Percentiles rank a stretch among this genome's conserved stretches.
Evolutionary conservation across 2,797 vertebrate species (phyloP).

Genomic region (Rhinogobio ventralis): DNA sequence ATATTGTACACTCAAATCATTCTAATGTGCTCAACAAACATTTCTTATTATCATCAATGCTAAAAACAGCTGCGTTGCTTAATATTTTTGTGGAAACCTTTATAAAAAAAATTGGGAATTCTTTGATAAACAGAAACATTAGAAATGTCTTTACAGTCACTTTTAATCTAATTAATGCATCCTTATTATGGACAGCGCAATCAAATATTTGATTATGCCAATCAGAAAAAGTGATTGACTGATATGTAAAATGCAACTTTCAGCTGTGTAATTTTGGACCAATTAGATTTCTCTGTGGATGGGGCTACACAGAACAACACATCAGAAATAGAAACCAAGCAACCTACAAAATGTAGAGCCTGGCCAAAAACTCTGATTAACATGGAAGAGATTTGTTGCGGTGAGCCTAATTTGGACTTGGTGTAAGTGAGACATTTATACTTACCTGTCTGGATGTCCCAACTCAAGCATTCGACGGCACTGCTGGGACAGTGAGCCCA

Average conservation of each 20-base stretch:
- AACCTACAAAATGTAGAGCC: not conserved
- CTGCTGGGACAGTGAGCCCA: constrained; percentile 88
- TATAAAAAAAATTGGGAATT: too few relatives aligned
- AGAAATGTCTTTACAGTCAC: not conserved
- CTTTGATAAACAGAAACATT: not conserved
- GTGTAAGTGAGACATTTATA: not conserved
- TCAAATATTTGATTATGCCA: not conserved
- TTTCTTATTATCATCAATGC: not conserved
- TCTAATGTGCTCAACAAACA: not conserved
- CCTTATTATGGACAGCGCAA: not conserved
- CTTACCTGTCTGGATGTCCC: constrained; percentile 90
- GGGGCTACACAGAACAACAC: not conserved
- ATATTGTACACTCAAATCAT: not conserved
- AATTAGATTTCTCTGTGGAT: not conserved
- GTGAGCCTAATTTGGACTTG: not conserved
- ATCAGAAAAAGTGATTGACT: not conserved
- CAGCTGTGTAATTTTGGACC: not conserved
- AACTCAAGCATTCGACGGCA: constrained; percentile 87
- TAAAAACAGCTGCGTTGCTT: not conserved
- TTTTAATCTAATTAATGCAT: not conserved
- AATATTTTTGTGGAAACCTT: not conserved
- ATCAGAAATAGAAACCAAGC: not conserved
- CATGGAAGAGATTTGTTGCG: not conserved
- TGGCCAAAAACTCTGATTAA: not conserved
- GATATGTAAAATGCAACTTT: not conserved